Evolutionary conservation across 2,113 vertebrate genomes (phyloP), one percentile per base, ranked within the genome.

Genomic region (Cygnus atratus): DNA sequence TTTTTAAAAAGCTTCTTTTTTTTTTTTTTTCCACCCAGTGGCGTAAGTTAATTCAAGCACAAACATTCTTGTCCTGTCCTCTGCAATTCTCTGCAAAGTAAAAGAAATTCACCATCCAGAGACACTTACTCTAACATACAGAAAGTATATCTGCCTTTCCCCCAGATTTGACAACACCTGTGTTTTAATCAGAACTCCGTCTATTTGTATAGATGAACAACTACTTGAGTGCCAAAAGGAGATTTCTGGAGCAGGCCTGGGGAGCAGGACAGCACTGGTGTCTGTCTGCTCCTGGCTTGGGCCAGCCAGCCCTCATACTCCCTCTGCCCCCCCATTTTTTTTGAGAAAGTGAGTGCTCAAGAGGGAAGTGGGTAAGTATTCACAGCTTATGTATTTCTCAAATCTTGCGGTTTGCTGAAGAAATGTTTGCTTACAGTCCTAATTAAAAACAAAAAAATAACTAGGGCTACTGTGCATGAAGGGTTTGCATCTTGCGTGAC

Each of bases 311-410:
- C 29, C 48, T 9, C 4, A 29, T 48, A 48, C 10, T 48, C 46
- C 46, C 21, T 48, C 46, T 11, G 20, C 46, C 20, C 29, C 12
- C 70, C 18, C 16, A 6, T 0, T 29, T 16, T 26, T 54, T 70
- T 48, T 62, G 59, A 57, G 68, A 84, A 92, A 33, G n/a, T 6
- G 29, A 10, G 7, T 26, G 9, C 33, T 35, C 22, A 26, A 22
- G 54, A 35, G 29, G 84, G 52, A 8, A 2, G 16, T n/a, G 22
- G 28, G 28, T 16, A 74, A 44, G 14, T 8, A 18, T 58, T 75
- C 19, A 2, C 26, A 50, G 20, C 0, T 1, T 14, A 4, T 9
- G 2, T 43, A 12, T 55, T 82, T 75, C n/a, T 8, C 28, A 71
- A 82, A 35, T 12, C n/a, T 66, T 17, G 9, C 3, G 1, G 15